Evolutionary conservation across 2,797 vertebrate species (phyloP).

Genomic region (Lagorchestes hirsutus): DNA sequence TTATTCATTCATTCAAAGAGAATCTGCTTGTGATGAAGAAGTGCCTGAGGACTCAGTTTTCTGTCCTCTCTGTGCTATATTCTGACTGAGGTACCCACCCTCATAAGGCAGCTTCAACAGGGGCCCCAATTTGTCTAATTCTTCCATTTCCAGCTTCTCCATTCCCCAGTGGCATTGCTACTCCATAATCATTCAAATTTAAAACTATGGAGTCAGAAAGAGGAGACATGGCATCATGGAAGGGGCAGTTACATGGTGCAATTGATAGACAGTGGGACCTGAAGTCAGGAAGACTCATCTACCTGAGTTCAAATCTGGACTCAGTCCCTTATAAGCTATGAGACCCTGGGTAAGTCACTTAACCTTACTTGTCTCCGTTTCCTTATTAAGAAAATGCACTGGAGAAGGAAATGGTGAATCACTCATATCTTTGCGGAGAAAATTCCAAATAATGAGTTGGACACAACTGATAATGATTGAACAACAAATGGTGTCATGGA

Average conservation of each 20-base stretch:
- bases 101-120: not conserved
- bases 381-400: not conserved
- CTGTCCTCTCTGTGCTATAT: not conserved
- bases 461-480: not conserved
- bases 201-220: not conserved
- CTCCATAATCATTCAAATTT: not conserved
- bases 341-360: not conserved
- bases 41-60: not conserved
- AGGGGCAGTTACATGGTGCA: not conserved
- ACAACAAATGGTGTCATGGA: not conserved
- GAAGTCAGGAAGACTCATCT: not conserved
- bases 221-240: not conserved
- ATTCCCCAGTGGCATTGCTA: not conserved
- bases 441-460: not conserved
- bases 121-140: not conserved
- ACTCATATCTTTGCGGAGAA: not conserved
- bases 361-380: not conserved
- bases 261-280: not conserved
- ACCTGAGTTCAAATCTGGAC: not conserved
- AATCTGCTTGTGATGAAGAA: not conserved
- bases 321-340: too few species aligned
- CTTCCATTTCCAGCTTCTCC: not conserved
- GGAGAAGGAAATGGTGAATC: not conserved
- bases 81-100: not conserved
- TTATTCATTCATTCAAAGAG: not conserved